Base-by-base conservation (phyloP, 2,888 invertebrate genomes). In the Hedychridium roseum region DNA sequence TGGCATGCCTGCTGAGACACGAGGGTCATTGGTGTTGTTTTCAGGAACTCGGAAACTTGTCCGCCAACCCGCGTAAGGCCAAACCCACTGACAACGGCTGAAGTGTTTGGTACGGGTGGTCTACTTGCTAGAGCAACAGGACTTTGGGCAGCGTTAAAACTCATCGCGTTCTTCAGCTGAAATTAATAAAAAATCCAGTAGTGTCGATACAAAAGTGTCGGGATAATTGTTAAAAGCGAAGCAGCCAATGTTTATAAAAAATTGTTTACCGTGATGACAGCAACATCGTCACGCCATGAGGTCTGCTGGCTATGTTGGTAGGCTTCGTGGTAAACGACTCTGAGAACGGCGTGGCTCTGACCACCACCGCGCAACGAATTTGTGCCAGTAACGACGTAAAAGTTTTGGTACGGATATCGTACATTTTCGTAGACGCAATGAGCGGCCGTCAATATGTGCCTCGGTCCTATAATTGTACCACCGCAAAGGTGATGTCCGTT, bases 371-470 rank as follows among this genome's bases (percentile, higher is more conserved):
- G 20, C 1, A 11, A 2, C 3, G 31, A 43, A 20, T 26, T 43
- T 17, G 49, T 34, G 6, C 51, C 58, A 12, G 60, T 43, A 9
- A 49, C 28, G 1, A 52, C 50, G 7, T 2, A 18, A 9, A 44
- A 11, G 31, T 31, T 12, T 0, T 2, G 7, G 17, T 15, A 17
- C 0, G 23, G 7, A 5, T 15, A 23, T 41, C 3, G 2, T 5
- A 14, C 11, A 2, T n/a, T 2, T 3, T 9, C n/a, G 0, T 12
- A 1, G 15, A 63, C 28, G 21, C 61, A 64, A 32, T 64, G 61
- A 3, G 57, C 60, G 4, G 55, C 57, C 1, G 58, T 62, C 4
- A 60, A 28, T 4, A 62, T 39, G 27, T 59, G 45, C 6, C 4
- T 15, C 0, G 23, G 2, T 26, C 37, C 27, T 30, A 64, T 42